Evolutionary conservation across 2,113 vertebrate species (phyloP).

Genomic region (Oreochromis tanganicae): DNA sequence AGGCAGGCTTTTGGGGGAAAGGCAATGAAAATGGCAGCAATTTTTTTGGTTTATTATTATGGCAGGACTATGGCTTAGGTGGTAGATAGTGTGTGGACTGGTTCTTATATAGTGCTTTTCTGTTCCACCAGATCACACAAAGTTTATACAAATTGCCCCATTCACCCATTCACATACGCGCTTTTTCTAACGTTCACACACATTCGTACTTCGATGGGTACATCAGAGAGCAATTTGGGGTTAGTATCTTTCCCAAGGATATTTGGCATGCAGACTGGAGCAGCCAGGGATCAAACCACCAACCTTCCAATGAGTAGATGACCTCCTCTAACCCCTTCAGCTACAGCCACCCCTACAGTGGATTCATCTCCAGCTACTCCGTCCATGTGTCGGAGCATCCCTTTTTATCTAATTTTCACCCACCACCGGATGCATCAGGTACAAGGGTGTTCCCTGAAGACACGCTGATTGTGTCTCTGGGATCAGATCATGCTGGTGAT

Average conservation of each 20-base stretch:
- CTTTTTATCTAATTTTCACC: not conserved
- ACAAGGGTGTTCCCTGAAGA: not conserved
- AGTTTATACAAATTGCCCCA: not conserved
- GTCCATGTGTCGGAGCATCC: not conserved
- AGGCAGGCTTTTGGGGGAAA: not conserved
- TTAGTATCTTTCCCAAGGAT: not conserved
- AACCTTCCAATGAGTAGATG: not conserved
- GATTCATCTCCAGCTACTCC: not conserved
- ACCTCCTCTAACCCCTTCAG: not conserved
- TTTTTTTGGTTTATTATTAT: not conserved
- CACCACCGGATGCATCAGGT: not conserved
- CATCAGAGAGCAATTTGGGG: not conserved
- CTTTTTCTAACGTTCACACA: not conserved
- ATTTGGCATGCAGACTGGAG: not conserved
- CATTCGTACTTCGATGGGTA: not conserved
- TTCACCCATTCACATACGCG: not conserved
- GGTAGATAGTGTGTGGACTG: not conserved
- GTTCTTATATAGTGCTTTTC: not conserved
- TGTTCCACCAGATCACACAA: not conserved
- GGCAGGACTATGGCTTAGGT: not conserved
- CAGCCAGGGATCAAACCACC: not conserved
- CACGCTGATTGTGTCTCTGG: not conserved
- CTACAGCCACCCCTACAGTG: not conserved
- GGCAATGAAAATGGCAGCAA: not conserved
- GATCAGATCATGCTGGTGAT: not conserved